Conservation (phyloP, 2,113 vertebrate genomes). For the Bothrops jararaca region DNA sequence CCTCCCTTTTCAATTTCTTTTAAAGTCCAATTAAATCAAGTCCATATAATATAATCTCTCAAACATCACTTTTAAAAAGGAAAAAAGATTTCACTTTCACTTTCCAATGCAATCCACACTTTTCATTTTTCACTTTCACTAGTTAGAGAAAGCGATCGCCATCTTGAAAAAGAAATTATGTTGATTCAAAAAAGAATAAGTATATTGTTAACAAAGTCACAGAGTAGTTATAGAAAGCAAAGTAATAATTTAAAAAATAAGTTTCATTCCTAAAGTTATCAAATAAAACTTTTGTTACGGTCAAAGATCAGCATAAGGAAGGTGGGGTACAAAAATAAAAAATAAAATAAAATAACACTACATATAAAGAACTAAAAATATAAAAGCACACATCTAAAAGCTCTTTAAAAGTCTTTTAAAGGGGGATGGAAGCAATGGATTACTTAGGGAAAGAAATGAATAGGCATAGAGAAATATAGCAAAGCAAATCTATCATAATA, state of each 20-base stretch:
- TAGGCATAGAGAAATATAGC: background rate
- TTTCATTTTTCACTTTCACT: too few species aligned
- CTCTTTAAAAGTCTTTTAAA: too few species aligned
- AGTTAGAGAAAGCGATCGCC: too few species aligned
- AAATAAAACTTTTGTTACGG: background rate
- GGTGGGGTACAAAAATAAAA: background rate
- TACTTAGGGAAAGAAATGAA: background rate
- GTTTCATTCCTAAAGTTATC: background rate
- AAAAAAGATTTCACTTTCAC: too few species aligned
- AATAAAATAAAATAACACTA: background rate
- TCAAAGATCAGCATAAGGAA: background rate
- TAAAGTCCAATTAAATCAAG: too few species aligned
- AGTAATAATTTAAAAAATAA: background rate
- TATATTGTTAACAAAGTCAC: background rate
- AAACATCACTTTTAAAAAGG: too few species aligned
- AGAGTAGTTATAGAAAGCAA: background rate
- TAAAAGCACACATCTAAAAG: background rate
- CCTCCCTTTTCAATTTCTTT: too few species aligned
- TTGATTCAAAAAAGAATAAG: too few species aligned
- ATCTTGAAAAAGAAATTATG: too few species aligned
- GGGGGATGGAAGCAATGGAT: background rate
- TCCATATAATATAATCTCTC: too few species aligned
- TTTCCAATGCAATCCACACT: too few species aligned
- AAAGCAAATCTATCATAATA: background rate
- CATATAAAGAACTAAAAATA: background rate